Conservation (phyloP, 1,140 invertebrate species). For the Pomacea maculata region DNA sequence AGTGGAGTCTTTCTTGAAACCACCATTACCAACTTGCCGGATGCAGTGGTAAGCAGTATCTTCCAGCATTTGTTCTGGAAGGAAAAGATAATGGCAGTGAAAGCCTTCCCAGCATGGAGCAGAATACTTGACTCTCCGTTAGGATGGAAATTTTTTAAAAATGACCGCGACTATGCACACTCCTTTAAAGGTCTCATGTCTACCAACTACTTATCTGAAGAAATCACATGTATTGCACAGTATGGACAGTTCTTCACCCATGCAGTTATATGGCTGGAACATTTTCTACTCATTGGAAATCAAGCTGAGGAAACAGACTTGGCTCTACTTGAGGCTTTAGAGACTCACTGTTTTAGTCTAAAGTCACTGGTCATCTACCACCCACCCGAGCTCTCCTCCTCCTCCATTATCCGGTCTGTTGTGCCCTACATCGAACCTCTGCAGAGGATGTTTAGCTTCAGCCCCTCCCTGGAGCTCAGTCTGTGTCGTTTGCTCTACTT, state of each 20-base stretch:
- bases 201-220: slow-evolving; percentile 6
- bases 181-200: not conserved
- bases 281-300: slow-evolving; percentile 5
- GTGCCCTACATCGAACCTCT: slow-evolving; percentile 11
- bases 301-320: slow-evolving; percentile 16
- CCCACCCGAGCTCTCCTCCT: slow-evolving; percentile 5
- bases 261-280: slow-evolving; percentile 13
- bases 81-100: slow-evolving; percentile 11
- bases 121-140: slow-evolving; percentile 8
- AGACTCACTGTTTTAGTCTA: not conserved
- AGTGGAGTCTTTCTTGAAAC: not conserved
- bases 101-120: slow-evolving; percentile 5
- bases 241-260: slow-evolving; percentile 18
- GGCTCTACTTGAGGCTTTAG: not conserved
- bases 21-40: not conserved
- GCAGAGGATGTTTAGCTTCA: not conserved
- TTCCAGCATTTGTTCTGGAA: slow-evolving; percentile 20
- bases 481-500: slow-evolving; percentile 11
- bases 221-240: slow-evolving; percentile 13
- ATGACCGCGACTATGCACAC: slow-evolving; percentile 14
- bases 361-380: slow-evolving; percentile 17
- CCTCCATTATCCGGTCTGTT: slow-evolving; percentile 6
- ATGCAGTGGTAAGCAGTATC: not conserved
- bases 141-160: slow-evolving; percentile 14
- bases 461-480: not conserved